phyloP scores from a whole-genome alignment of 1,140 invertebrate species.

The Diachasmimorpha longicaudata region DNA sequence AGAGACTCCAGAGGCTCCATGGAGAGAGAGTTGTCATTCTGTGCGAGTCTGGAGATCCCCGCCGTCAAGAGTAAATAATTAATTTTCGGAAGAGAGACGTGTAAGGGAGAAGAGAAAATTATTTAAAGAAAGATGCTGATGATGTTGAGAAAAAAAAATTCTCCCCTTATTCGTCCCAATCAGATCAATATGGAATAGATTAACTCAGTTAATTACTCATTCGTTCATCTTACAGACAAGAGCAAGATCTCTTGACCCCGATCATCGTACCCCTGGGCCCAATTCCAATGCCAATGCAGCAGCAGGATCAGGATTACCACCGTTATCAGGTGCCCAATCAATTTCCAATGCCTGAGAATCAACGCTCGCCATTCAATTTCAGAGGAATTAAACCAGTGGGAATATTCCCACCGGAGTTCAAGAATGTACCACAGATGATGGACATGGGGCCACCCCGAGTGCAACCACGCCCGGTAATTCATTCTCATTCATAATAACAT shows the following conservation, averaged over 20 bases:
- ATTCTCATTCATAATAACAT: background rate
- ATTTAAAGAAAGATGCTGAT: no score
- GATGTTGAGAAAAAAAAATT: no score
- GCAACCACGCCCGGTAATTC: slow-evolving; percentile 30
- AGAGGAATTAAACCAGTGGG: slow-evolving; percentile 49
- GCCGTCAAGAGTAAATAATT: slow-evolving; percentile 65
- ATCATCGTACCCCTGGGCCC: slow-evolving; percentile 59
- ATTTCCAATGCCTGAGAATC: slow-evolving; percentile 55
- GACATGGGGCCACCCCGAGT: slow-evolving; percentile 52
- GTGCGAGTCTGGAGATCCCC: slow-evolving; percentile 78
- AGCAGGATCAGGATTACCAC: slow-evolving; percentile 50
- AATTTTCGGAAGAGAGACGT: background rate
- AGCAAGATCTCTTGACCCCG: slow-evolving; percentile 56
- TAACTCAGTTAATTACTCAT: background rate
- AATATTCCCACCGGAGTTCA: slow-evolving; percentile 46
- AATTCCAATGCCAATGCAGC: slow-evolving; percentile 55
- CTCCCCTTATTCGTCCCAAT: no score
- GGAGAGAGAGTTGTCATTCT: slow-evolving; percentile 86
- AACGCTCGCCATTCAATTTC: slow-evolving; percentile 51
- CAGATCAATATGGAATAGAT: no score
- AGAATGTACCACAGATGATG: slow-evolving; percentile 51
- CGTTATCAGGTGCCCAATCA: slow-evolving; percentile 54
- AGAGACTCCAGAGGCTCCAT: slow-evolving; percentile 73
- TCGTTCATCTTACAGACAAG: slow-evolving; percentile 29
- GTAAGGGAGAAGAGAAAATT: no score